Evolutionary conservation across 2,113 vertebrate genomes (phyloP).

Genomic region (Cyprinus carpio): DNA sequence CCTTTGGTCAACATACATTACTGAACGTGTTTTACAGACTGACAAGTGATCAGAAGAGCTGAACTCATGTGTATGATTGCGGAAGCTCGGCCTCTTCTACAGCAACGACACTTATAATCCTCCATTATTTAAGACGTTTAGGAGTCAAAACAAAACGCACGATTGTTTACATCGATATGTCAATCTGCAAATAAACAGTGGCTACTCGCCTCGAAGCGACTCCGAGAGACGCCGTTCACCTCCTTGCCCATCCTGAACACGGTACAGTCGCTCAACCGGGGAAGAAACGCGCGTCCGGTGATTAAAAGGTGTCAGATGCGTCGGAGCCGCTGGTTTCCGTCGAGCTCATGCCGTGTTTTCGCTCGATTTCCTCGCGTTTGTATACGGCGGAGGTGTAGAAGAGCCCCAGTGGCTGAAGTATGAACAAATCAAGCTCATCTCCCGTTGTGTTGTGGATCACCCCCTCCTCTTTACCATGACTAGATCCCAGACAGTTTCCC

Average conservation of each 20-base stretch:
- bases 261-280: constrained; percentile 59
- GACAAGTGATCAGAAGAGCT: not conserved
- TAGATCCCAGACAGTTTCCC: not conserved
- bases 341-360: constrained; percentile 65
- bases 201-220: constrained; percentile 92
- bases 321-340: constrained; percentile 63
- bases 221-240: constrained; percentile 92
- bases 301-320: constrained; percentile 58
- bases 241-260: constrained; percentile 87
- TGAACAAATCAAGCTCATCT: constrained; percentile 66
- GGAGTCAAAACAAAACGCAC: not conserved
- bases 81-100: constrained; percentile 66
- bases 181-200: constrained; percentile 21
- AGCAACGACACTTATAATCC: not conserved
- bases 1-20: constrained; percentile 5
- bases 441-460: constrained; percentile 47
- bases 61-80: constrained; percentile 57
- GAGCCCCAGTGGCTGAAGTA: constrained; percentile 63
- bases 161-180: constrained; percentile 33
- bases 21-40: not conserved
- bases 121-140: not conserved
- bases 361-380: constrained; percentile 49
- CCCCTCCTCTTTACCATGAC: constrained; percentile 33
- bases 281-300: constrained; percentile 58
- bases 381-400: constrained; percentile 48